A percentile compares a stretch with the other conserved stretches of the same genome.
These are phyloP conservation scores for Pteronura brasiliensis DNA, from an alignment of 2,113 vertebrate species.

Conservation along the genomic window DNA sequence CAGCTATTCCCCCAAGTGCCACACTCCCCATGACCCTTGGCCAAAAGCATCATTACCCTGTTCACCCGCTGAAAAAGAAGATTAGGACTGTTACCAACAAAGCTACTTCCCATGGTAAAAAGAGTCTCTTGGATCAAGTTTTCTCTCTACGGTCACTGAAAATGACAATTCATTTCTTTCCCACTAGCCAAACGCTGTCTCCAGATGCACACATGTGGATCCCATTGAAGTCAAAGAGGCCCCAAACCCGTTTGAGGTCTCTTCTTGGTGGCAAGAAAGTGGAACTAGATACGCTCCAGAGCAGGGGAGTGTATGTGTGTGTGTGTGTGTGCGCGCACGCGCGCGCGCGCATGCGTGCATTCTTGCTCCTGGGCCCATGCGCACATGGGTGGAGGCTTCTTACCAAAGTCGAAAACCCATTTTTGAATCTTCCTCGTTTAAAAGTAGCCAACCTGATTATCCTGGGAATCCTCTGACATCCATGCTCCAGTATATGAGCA, in stretches of 20 bases:
- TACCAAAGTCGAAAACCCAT: neutral
- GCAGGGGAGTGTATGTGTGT: neutral
- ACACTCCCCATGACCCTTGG: conserved; percentile 1
- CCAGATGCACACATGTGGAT: conserved; percentile 47
- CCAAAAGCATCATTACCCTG: conserved; percentile 46
- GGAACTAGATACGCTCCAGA: neutral
- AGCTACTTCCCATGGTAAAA: conserved; percentile 66
- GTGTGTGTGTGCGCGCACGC: neutral
- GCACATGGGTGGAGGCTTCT: neutral
- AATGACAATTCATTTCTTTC: conserved; percentile 59
- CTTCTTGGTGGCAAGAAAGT: conserved; percentile 43
- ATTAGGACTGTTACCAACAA: conserved; percentile 55
- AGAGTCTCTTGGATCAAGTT: conserved; percentile 40
- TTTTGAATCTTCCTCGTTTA: neutral
- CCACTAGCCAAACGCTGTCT: conserved; percentile 35
- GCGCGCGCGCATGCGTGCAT: fast-evolving
- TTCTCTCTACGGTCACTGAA: conserved; percentile 61
- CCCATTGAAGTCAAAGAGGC: conserved; percentile 23
- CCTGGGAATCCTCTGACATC: neutral
- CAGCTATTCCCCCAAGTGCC: neutral
- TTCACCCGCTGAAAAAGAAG: conserved; percentile 24
- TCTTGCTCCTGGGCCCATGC: too few species aligned
- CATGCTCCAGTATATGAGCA: neutral
- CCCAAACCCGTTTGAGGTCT: neutral
- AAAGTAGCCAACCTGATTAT: neutral